Evolutionary conservation across 2,113 vertebrate genomes (phyloP).

Genomic region (Taxidea taxus): DNA sequence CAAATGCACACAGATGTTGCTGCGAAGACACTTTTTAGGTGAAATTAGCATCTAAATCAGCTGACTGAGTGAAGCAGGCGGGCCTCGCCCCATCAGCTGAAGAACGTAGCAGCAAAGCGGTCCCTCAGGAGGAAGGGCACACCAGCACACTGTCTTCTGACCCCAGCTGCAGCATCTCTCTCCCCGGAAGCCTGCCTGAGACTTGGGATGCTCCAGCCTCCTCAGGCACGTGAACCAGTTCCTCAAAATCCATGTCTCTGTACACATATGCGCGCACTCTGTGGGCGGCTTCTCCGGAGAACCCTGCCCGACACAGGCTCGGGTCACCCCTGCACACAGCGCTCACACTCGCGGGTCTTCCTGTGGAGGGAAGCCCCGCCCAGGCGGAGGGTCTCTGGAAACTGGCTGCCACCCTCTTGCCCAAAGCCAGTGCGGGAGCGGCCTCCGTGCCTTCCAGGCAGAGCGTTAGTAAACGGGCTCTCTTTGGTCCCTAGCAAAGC

Average conservation of each 20-base stretch:
- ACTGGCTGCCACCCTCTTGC: fast-evolving
- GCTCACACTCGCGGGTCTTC: fast-evolving
- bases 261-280: fast-evolving
- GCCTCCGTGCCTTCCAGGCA: background rate
- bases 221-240: fast-evolving
- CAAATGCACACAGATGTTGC: background rate
- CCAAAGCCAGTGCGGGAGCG: background rate
- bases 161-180: background rate
- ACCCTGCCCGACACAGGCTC: background rate
- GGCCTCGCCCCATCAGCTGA: background rate
- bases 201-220: fast-evolving
- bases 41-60: background rate
- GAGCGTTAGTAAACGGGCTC: background rate
- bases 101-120: background rate
- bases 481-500: background rate
- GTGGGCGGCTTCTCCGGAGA: background rate
- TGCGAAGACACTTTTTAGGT: background rate
- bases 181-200: background rate
- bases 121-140: background rate
- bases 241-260: background rate
- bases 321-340: fast-evolving
- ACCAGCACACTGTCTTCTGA: fast-evolving
- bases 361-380: background rate
- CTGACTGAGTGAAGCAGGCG: background rate
- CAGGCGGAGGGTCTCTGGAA: background rate